These are phyloP conservation scores for Conops quadrifasciatus DNA, from an alignment of 2,888 invertebrate species.

Conservation along the genomic window DNA sequence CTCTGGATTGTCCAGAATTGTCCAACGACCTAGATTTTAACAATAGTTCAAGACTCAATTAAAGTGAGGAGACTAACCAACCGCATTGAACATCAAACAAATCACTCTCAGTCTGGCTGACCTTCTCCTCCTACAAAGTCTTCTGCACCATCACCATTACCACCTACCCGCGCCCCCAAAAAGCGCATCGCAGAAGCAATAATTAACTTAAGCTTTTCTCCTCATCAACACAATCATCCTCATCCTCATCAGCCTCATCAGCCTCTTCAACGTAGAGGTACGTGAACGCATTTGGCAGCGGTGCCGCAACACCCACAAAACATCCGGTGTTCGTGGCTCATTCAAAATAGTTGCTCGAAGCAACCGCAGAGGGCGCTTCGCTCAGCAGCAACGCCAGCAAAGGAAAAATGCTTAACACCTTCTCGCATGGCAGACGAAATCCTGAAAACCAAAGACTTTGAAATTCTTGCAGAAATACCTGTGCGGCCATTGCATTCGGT, in stretches of 20 bases:
- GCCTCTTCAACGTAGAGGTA: background rate
- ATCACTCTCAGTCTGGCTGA: too few species aligned
- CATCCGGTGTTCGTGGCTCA: slow-evolving; percentile 3
- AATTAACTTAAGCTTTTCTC: background rate
- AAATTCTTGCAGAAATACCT: slow-evolving; percentile 67
- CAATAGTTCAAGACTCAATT: too few species aligned
- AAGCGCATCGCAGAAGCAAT: background rate
- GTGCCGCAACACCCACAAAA: background rate
- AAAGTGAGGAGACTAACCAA: too few species aligned
- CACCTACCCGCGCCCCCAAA: too few species aligned
- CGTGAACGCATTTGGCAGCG: background rate
- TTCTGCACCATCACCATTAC: too few species aligned
- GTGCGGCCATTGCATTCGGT: slow-evolving; percentile 72
- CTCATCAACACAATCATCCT: background rate
- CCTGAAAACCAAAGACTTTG: slow-evolving; percentile 34
- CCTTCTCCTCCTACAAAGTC: too few species aligned
- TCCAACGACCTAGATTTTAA: too few species aligned
- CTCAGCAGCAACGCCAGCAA: slow-evolving; percentile 10
- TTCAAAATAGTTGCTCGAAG: slow-evolving; percentile 30
- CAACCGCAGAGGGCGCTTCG: slow-evolving; percentile 20
- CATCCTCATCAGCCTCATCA: too few species aligned
- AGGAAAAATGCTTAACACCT: slow-evolving; percentile 33
- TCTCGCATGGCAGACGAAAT: slow-evolving; percentile 23
- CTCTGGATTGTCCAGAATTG: too few species aligned
- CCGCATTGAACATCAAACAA: too few species aligned